These are phyloP conservation scores for Philopotamus ludificatus DNA, from an alignment of 1,140 invertebrate genomes.

Conservation along the genomic window DNA sequence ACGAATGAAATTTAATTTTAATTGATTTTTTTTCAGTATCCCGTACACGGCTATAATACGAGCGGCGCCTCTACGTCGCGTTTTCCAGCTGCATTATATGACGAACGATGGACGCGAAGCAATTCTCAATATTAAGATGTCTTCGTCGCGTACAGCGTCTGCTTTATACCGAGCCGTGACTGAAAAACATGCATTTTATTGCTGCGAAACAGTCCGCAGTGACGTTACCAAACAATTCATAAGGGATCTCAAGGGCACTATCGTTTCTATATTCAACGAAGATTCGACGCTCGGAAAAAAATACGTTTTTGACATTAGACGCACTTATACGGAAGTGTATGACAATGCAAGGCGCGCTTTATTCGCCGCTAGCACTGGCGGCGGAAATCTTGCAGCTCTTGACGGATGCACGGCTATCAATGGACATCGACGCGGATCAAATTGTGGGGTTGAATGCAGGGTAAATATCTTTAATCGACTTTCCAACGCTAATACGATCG, in stretches of 20 bases:
- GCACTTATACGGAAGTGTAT: constrained; percentile 84
- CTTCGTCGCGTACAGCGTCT: constrained; percentile 73
- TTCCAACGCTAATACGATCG: not conserved
- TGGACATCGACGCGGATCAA: constrained; percentile 26
- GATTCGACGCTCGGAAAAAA: constrained; percentile 82
- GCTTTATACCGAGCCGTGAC: constrained; percentile 85
- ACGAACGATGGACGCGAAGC: constrained; percentile 68
- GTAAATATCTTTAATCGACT: constrained; percentile 41
- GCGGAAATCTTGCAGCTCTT: constrained; percentile 16
- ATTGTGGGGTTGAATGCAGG: constrained; percentile 45
- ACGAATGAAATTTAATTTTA: not conserved
- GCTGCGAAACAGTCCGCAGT: constrained; percentile 83
- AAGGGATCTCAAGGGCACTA: constrained; percentile 86
- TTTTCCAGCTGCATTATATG: constrained; percentile 74
- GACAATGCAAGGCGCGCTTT: constrained; percentile 78
- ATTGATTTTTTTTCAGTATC: constrained; percentile 61
- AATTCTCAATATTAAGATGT: constrained; percentile 75
- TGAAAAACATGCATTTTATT: constrained; percentile 89
- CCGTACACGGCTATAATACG: constrained; percentile 80
- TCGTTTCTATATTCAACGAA: constrained; percentile 88
- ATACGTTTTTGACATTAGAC: constrained; percentile 85
- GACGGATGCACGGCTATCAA: constrained; percentile 39
- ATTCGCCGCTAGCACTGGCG: constrained; percentile 50
- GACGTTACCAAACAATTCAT: constrained; percentile 87
- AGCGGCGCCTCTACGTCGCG: constrained; percentile 71